phyloP scores from a whole-genome alignment of 2,888 invertebrate genomes.

The Parnassius smintheus region DNA sequence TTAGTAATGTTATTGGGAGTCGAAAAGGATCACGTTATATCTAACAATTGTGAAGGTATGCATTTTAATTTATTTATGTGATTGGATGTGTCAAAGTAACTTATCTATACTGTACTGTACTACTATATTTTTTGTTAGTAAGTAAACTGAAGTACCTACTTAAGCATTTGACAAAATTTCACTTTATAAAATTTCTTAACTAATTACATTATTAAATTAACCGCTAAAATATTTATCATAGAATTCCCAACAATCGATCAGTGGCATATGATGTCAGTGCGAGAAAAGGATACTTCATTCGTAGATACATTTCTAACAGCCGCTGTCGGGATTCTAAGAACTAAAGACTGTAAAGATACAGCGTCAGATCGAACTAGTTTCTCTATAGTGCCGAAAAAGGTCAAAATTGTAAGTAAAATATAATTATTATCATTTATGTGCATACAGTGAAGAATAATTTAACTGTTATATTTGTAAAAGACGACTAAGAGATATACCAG shows the following conservation, averaged over 20 bases:
- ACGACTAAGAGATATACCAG: too few species aligned
- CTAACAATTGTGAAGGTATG: slow-evolving; percentile 85
- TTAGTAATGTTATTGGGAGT: slow-evolving; percentile 91
- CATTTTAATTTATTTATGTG: neutral
- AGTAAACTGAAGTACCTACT: neutral
- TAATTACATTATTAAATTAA: neutral
- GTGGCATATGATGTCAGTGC: slow-evolving; percentile 90
- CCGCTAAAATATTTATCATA: slow-evolving; percentile 39
- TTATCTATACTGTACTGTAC: neutral
- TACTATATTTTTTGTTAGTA: neutral
- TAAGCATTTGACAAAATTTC: too few species aligned
- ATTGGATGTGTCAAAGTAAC: neutral
- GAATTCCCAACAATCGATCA: slow-evolving; percentile 87
- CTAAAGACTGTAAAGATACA: slow-evolving; percentile 78
- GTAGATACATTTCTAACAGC: slow-evolving; percentile 92
- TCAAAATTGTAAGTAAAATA: slow-evolving; percentile 83
- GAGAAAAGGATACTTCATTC: slow-evolving; percentile 91
- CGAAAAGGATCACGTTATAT: slow-evolving; percentile 85
- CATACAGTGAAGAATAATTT: neutral
- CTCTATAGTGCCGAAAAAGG: slow-evolving; percentile 88
- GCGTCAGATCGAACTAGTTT: slow-evolving; percentile 84
- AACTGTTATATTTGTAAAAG: too few species aligned
- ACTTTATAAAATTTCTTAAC: neutral
- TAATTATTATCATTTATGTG: slow-evolving; percentile 14
- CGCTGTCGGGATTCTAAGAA: slow-evolving; percentile 88